A percentile compares a stretch with the other conserved stretches of the same genome.
Conservation (phyloP, 2,113 vertebrate species). For the Labeo rohita region DNA sequence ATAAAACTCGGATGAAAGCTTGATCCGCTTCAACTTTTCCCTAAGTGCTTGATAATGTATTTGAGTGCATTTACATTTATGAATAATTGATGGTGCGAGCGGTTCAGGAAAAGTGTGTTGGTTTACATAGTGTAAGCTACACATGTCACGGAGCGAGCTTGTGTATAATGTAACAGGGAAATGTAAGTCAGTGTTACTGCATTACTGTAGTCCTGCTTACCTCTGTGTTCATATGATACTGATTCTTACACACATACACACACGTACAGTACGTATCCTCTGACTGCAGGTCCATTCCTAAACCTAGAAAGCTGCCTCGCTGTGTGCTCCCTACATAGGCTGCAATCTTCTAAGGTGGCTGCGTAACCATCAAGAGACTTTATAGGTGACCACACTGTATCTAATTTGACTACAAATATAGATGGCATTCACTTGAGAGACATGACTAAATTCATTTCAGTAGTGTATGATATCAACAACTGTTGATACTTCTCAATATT, state of each 20-base stretch:
- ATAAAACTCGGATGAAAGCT: neutral
- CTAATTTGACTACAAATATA: too few species aligned
- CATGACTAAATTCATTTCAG: too few species aligned
- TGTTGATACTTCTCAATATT: too few species aligned
- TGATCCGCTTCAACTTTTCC: slow-evolving; percentile 24
- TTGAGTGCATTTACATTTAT: slow-evolving; percentile 54
- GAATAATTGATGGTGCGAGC: slow-evolving; percentile 50
- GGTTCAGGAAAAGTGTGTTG: slow-evolving; percentile 44
- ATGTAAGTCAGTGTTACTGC: slow-evolving; percentile 23
- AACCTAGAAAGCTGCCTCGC: too few species aligned
- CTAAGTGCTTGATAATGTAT: slow-evolving; percentile 46
- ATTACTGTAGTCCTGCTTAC: neutral
- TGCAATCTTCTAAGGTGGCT: too few species aligned
- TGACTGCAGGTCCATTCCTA: neutral
- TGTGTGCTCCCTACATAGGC: too few species aligned
- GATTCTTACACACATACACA: neutral
- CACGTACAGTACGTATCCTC: neutral
- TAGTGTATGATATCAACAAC: too few species aligned
- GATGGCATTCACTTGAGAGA: too few species aligned
- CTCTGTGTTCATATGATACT: slow-evolving; percentile 34
- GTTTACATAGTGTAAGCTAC: slow-evolving; percentile 43
- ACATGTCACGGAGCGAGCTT: slow-evolving; percentile 35
- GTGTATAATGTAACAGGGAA: slow-evolving; percentile 50
- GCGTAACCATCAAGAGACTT: too few species aligned
- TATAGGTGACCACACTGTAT: too few species aligned